Evolutionary conservation across 1,140 invertebrate genomes (phyloP).

Genomic region (Trachelipus rathkii): DNA sequence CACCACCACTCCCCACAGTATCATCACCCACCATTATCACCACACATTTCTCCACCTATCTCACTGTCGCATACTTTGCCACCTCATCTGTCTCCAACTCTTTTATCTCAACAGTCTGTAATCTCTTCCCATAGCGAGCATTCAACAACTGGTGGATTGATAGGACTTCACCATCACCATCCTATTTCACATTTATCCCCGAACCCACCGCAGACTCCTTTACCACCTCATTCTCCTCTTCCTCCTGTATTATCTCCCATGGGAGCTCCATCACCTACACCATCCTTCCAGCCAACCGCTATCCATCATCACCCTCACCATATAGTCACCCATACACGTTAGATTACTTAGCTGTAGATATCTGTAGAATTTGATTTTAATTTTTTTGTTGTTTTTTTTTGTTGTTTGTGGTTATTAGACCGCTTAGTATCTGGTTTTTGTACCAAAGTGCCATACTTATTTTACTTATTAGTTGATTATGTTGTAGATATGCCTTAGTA

Average conservation of each 20-base stretch:
- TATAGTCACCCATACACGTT: conserved; percentile 41
- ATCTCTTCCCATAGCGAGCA: background rate
- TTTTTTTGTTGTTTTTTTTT: no score
- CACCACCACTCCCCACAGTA: conserved; percentile 42
- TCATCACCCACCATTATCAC: conserved; percentile 34
- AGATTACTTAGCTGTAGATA: conserved; percentile 9
- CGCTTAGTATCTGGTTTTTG: no score
- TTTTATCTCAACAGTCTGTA: background rate
- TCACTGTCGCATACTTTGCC: conserved; percentile 30
- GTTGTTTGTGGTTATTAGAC: no score
- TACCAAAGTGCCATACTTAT: no score
- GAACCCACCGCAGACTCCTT: conserved; percentile 40
- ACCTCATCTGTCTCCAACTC: conserved; percentile 13
- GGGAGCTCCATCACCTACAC: conserved; percentile 40
- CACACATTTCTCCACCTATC: conserved; percentile 36
- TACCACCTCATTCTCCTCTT: conserved; percentile 53
- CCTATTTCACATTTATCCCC: conserved; percentile 39
- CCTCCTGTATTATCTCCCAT: conserved; percentile 46
- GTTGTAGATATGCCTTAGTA: no score
- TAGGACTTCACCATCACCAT: conserved; percentile 39
- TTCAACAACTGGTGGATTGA: conserved; percentile 44
- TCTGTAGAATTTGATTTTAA: no score
- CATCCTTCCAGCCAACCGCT: conserved; percentile 33
- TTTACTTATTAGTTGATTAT: no score
- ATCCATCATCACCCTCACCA: conserved; percentile 42